Evolutionary conservation across 2,113 vertebrate species (phyloP).

Genomic region (Pelvicachromis taeniatus): DNA sequence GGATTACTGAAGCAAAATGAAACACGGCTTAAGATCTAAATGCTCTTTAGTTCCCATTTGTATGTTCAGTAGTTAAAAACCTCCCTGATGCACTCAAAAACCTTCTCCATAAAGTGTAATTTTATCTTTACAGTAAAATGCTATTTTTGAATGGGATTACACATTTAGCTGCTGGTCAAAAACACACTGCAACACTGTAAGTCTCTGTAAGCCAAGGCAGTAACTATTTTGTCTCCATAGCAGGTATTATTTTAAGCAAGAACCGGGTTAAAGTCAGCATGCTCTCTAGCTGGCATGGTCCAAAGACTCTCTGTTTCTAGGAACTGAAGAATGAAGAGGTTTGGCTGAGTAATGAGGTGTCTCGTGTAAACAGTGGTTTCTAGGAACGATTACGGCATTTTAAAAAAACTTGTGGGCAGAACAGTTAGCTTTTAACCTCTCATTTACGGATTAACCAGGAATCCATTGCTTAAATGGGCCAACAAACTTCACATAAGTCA

Average conservation of each 20-base stretch:
- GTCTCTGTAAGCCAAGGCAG: not conserved
- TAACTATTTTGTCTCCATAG: not conserved
- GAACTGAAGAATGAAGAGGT: not conserved
- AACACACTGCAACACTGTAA: not conserved
- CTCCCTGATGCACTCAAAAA: not conserved
- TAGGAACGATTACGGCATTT: not conserved
- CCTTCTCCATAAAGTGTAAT: not conserved
- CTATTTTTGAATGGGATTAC: not conserved
- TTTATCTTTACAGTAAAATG: not conserved
- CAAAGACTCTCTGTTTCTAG: not conserved
- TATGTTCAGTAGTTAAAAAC: not conserved
- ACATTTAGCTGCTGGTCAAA: not conserved
- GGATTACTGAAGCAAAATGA: not conserved
- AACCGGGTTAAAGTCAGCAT: not conserved
- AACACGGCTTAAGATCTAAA: not conserved
- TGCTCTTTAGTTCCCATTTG: not conserved
- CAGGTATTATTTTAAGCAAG: not conserved
- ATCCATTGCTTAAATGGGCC: not conserved
- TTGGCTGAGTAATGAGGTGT: not conserved
- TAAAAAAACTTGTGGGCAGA: not conserved
- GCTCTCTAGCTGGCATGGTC: not conserved
- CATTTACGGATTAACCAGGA: constrained; percentile 40
- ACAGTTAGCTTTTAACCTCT: constrained; percentile 9
- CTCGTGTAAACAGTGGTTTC: constrained; percentile 13
- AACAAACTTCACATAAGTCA: not conserved